Conservation (phyloP, 2,888 invertebrate species). For the Melanostoma scalare region DNA sequence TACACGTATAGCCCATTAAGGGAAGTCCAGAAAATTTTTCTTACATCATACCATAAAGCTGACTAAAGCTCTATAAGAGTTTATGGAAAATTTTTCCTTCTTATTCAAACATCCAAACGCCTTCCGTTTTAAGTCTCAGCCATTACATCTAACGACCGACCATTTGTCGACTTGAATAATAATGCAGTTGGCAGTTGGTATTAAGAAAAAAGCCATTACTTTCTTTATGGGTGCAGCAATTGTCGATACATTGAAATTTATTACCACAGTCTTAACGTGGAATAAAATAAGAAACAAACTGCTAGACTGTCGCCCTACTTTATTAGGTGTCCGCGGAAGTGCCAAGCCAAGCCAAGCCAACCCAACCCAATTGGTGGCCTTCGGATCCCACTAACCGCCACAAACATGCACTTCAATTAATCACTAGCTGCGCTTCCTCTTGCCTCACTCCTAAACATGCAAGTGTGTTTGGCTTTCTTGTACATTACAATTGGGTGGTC, state of each 20-base stretch:
- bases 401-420: constrained; percentile 61
- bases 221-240: constrained; percentile 59
- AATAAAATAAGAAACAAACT: constrained; percentile 23
- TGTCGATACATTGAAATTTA: constrained; percentile 55
- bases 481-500: neutral
- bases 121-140: neutral
- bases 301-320: constrained; percentile 40
- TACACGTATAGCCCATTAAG: too few species aligned
- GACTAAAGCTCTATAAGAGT: too few species aligned
- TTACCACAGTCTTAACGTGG: constrained; percentile 30
- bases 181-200: constrained; percentile 45
- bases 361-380: constrained; percentile 51
- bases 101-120: neutral
- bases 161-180: constrained; percentile 52
- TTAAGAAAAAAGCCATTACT: constrained; percentile 45
- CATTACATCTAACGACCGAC: constrained; percentile 12
- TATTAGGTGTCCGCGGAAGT: constrained; percentile 61
- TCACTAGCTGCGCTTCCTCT: constrained; percentile 51
- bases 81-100: neutral
- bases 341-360: constrained; percentile 13
- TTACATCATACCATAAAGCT: too few species aligned
- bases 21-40: too few species aligned
- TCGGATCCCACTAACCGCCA: constrained; percentile 31
- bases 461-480: neutral
- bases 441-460: neutral